Percentiles rank a stretch among this genome's conserved stretches.
Conservation (phyloP, 2,888 invertebrate genomes). For the Metopia argyrocephala region DNA sequence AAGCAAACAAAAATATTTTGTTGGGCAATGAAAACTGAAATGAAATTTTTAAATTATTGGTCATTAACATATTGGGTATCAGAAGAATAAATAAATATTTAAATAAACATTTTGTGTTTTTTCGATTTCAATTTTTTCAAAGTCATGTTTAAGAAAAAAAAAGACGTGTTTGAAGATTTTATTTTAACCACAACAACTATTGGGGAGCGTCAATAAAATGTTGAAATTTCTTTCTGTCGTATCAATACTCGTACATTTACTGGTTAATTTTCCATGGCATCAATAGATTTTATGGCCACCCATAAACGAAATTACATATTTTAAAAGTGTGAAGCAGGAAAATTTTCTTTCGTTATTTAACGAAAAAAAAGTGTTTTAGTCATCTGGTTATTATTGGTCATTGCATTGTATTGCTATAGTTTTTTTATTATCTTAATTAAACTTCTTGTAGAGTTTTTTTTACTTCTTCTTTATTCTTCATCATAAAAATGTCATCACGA, state of each 20-base stretch:
- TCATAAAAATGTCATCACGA: slow-evolving; percentile 62
- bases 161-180: too few species aligned
- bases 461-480: not conserved
- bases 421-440: not conserved
- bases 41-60: not conserved
- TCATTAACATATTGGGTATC: slow-evolving; percentile 39
- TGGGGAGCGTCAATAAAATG: too few species aligned
- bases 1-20: slow-evolving; percentile 9
- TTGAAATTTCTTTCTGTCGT: too few species aligned
- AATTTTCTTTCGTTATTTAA: too few species aligned
- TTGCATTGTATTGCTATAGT: not conserved
- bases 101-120: slow-evolving; percentile 4
- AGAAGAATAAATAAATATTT: slow-evolving; percentile 6
- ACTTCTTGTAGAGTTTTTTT: not conserved
- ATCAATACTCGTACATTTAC: too few species aligned
- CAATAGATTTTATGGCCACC: slow-evolving; percentile 41
- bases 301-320: not conserved
- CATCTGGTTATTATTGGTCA: slow-evolving; percentile 2
- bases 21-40: not conserved
- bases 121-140: not conserved
- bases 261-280: too few species aligned
- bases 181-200: too few species aligned
- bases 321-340: not conserved
- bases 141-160: slow-evolving; percentile 23
- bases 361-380: not conserved